Evolutionary conservation across 2,113 vertebrate genomes (phyloP).

Genomic region (Recurvirostra avosetta): DNA sequence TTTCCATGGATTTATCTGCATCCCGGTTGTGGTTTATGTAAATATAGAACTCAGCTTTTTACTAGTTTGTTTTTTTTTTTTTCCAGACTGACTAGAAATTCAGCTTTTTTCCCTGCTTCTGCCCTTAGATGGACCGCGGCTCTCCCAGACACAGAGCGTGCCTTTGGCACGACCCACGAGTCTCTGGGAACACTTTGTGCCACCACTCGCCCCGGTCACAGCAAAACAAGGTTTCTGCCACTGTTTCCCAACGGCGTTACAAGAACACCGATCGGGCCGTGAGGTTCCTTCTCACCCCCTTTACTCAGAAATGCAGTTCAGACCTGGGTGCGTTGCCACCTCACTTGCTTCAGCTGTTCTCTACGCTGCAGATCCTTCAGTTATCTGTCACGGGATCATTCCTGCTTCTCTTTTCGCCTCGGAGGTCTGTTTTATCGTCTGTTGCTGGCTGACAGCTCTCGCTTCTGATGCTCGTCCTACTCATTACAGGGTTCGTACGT

Average conservation of each 20-base stretch:
- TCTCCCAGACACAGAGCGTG: neutral
- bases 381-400: accelerated
- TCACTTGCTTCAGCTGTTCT: neutral
- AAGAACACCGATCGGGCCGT: accelerated
- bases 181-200: neutral
- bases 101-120: neutral
- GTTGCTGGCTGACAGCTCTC: neutral
- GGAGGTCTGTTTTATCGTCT: neutral
- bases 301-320: neutral
- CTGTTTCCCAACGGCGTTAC: accelerated
- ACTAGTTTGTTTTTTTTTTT: neutral
- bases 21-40: neutral
- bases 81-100: neutral
- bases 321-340: neutral
- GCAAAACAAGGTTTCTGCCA: neutral
- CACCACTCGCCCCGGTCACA: neutral
- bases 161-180: accelerated
- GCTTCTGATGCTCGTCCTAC: neutral
- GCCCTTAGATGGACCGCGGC: neutral
- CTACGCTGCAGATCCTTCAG: neutral
- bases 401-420: neutral
- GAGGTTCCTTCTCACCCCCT: neutral
- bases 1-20: neutral
- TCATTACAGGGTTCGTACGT: neutral
- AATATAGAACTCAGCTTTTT: neutral